phyloP scores from a whole-genome alignment of 2,888 invertebrate species.

The Acleris holmiana region DNA sequence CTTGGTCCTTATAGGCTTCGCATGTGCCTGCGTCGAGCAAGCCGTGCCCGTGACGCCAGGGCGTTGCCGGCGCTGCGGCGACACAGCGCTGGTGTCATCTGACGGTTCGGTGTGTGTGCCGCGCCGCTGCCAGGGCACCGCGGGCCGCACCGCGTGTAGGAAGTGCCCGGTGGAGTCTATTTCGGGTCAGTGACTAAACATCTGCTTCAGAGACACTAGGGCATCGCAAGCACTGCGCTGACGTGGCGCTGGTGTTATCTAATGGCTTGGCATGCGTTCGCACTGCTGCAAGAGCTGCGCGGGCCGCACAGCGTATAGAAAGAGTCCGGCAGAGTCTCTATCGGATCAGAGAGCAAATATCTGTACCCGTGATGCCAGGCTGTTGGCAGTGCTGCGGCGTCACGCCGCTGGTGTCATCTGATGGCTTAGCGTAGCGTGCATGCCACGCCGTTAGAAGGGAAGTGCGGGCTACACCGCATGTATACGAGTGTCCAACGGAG shows the following conservation, averaged over 20 bases:
- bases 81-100: conserved; percentile 65
- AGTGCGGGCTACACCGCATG: too few species aligned
- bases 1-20: conserved; percentile 58
- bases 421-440: too few species aligned
- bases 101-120: conserved; percentile 71
- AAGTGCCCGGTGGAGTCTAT: conserved; percentile 74
- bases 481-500: too few species aligned
- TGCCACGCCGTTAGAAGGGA: too few species aligned
- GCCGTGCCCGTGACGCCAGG: conserved; percentile 53
- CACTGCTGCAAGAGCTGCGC: conserved; percentile 64
- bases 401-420: too few species aligned
- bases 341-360: conserved; percentile 51
- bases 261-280: conserved; percentile 67
- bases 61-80: conserved; percentile 64
- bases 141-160: conserved; percentile 65
- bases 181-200: conserved; percentile 51
- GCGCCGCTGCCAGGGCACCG: conserved; percentile 63
- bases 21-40: conserved; percentile 65
- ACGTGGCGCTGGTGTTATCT: too few species aligned
- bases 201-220: too few species aligned
- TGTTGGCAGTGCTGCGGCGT: too few species aligned
- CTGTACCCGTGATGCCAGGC: too few species aligned
- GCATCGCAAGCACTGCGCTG: too few species aligned
- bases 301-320: conserved; percentile 66
- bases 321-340: conserved; percentile 72